Base-by-base conservation (phyloP, 2,888 invertebrate genomes). In the Latheticus oryzae region DNA sequence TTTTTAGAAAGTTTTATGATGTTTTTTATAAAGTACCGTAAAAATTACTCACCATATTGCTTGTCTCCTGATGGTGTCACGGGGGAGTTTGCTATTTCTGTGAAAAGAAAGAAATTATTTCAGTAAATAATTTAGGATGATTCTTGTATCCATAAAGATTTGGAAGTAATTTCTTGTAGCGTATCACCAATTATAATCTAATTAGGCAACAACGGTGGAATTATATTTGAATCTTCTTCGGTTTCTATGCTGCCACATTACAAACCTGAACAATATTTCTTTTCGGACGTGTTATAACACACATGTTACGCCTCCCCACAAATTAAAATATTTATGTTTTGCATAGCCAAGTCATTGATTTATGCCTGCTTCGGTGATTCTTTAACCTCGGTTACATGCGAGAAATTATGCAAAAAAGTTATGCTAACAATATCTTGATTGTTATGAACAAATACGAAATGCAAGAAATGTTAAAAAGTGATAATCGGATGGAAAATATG, bases 261-360 rank as follows among this genome's bases (percentile, higher is more conserved):
- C 60, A 61, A 66, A 64, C 65, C 65, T 64, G 70, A 70, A 69
- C 73, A 70, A 75, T 76, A 76, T 74, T 74, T 76, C 74, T 73
- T 71, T 66, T 64, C 65, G 62, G 72, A 70, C 73, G 73, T 69
- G 70, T 72, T 73, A 72, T 74, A 73, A 71, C 68, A 69, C 70
- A 68, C 65, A 69, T 67, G 76, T 69, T 65, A 75, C 76, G 76
- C 76, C 76, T 70, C 69, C 69, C 69, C 68, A 70, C 70, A 73
- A 74, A 76, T 76, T 75, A 76, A 76, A 74, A 74, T 75, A 73
- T 73, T 72, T 71, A 71, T 71, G 73, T 74, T 75, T 75, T 73
- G 75, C 75, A 75, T 75, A 75, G 71, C 60, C n/a, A n/a, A n/a
- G 58, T 61, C 56, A 58, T 64, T 68, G 66, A 66, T 68, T 69